These are phyloP conservation scores for silkworm (Bombyx mori) DNA, from an alignment of 1,140 invertebrate species.

Conservation along the genomic window ASM3026992v2 NC_085107.1:4271501-4272000, in stretches of 20 bases:
- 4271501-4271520: background rate
- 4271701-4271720: background rate
- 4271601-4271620: conserved; percentile 8
- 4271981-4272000: conserved; percentile 12
- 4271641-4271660: background rate
- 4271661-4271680: background rate
- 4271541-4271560: no score
- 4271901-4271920: conserved; percentile 7
- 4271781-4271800: background rate
- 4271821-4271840: background rate
- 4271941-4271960: conserved; percentile 3
- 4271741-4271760: background rate
- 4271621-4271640: background rate
- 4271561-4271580: background rate
- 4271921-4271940: background rate
- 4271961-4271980: conserved; percentile 6
- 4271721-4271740: conserved; percentile 1
- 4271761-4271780: conserved; percentile 3
- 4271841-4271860: background rate
- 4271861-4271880: background rate
- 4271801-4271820: conserved; percentile 2
- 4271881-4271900: conserved; percentile 1
- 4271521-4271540: no score
- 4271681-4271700: background rate
- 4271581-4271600: conserved; percentile 5